Percentiles rank a stretch among this genome's conserved stretches.
Conservation (phyloP, 2,797 vertebrate species). For the Argya squamiceps region DNA sequence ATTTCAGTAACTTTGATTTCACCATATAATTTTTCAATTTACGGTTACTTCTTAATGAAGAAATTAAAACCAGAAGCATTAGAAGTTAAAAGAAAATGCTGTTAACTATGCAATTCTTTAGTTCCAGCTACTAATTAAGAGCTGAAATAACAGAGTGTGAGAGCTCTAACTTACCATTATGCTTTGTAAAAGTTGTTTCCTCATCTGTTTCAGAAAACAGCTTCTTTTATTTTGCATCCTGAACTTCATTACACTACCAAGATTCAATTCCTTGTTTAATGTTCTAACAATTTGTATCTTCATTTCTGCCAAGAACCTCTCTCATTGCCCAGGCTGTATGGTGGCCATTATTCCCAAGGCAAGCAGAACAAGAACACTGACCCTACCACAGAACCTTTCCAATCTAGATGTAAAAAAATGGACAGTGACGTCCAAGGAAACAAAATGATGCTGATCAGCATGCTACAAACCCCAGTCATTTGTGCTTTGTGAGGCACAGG, state of each 20-base stretch:
- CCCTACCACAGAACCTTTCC: background rate
- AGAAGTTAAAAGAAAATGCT: background rate
- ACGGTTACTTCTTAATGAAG: background rate
- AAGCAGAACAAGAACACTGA: background rate
- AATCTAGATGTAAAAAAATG: background rate
- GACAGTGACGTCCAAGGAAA: background rate
- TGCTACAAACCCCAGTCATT: background rate
- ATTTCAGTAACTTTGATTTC: background rate
- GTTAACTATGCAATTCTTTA: background rate
- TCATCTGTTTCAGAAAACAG: background rate
- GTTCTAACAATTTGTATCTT: background rate
- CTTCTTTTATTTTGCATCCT: background rate
- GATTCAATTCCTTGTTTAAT: background rate
- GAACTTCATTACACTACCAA: background rate
- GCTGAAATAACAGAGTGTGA: background rate
- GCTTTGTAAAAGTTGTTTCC: background rate
- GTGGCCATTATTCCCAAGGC: background rate
- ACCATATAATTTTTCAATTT: background rate
- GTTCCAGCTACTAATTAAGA: background rate
- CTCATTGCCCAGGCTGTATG: background rate
- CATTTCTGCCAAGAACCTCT: background rate
- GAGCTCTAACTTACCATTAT: background rate
- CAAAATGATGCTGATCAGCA: rapidly evolving
- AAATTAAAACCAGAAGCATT: background rate
- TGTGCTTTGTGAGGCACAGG: background rate